Base-by-base conservation (phyloP, 2,113 vertebrate genomes). In the Rhodinocichla rosea region DNA sequence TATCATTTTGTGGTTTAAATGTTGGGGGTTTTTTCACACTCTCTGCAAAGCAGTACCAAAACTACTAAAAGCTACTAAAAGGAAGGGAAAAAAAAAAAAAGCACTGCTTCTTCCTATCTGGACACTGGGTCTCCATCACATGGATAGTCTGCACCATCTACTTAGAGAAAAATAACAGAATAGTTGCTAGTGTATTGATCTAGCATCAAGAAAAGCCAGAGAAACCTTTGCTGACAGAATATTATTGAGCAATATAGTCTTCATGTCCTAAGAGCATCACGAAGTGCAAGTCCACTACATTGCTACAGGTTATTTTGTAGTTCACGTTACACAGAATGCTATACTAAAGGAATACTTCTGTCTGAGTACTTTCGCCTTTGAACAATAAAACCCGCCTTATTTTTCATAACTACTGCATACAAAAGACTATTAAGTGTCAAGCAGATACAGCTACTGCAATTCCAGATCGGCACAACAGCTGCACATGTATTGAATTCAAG, bases 51-150 rank as follows among this genome's bases (percentile, higher is more conserved):
- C 42, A 44, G 32, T 10, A 53, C 8, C 40, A 40, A 83, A 89
- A 84, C 19, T 70, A 71, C 27, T 33, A 37, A 57, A 42, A 39
- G 10, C n/a, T n/a, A n/a, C n/a, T n/a, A n/a, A n/a, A n/a, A n/a
- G 14, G 35, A 23, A 3, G 4, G 1, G 5, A 6, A 6, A 8
- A 6, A 18, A 33, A 28, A 30, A 13, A 18, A 24, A n/a, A 3
- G 1, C 15, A 55, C 27, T 4, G 3, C 30, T 60, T 87, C 44
- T 35, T 90, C 45, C 28, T 62, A 37, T 22, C 15, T 50, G 35
- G 45, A 83, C 55, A 73, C 15, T 70, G 37, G 8, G 5, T 63
- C 75, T 83, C 50, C 45, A 84, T 33, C 23, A 20, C 30, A 49
- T 19, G 35, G 24, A 56, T 1, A 23, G 8, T 26, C 37, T 63